Evolutionary conservation across 2,113 vertebrate species (phyloP), one percentile per base, ranked within the genome.

Genomic region (Oophaga pumilio): DNA sequence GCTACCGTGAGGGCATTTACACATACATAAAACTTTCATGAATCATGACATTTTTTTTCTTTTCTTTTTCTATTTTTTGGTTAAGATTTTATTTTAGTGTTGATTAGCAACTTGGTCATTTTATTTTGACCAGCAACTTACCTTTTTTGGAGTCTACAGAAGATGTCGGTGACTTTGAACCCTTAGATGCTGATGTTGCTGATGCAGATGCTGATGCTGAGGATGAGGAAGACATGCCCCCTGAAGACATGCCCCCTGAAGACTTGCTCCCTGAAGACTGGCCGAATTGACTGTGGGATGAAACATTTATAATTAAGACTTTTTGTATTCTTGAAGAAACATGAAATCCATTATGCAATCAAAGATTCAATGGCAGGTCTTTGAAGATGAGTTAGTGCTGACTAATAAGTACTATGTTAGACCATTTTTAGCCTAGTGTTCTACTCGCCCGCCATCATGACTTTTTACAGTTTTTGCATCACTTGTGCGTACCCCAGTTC

Each of bases 401-500:
- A 66, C 64, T 12, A 14, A 66, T 43, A 43, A 43, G 33, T 43
- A 43, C 5, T 4, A 43, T 24, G 24, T 66, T n/a, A 24, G 6
- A 12, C 9, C 11, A 66, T 9, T 11, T 3, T 15, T 66, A 24
- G 1, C 9, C 4, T 66, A 59, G 57, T 17, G 5, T 59, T 59
- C 12, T 15, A 59, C 14, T 59, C 17, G 33, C 5, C 33, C 5
- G 53, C 53, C 53, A 56, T 56, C 53, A 20, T 7, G 17, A 0
- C 22, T 62, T 20, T 62, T 62, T 6, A 62, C 4, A 22, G 17
- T 68, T 26, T 14, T 26, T 28, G 26, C 3, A 73, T 73, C 15
- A 6, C 26, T 78, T 50, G 14, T 74, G 14, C 92, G 93, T 87
- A 94, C 95, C 10, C 0, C 2, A 6, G 12, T 60, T 95, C 94